Conservation (phyloP, 1,140 invertebrate species). For the Onthophagus taurus region DNA sequence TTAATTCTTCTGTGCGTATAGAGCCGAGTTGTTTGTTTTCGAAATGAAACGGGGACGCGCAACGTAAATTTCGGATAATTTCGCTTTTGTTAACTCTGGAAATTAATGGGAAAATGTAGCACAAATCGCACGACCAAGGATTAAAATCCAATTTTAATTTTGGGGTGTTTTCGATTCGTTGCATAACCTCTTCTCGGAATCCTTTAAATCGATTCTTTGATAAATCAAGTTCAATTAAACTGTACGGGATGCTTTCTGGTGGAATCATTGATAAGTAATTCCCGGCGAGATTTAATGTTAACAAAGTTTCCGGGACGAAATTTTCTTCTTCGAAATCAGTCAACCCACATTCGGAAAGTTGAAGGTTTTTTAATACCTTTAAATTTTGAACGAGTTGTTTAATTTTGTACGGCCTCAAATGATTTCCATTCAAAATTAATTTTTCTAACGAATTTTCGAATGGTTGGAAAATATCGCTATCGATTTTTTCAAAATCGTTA, state of each 20-base stretch:
- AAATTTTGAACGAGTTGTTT: conserved; percentile 44
- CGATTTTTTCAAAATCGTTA: conserved; percentile 58
- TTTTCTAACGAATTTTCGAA: conserved; percentile 47
- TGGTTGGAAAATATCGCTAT: conserved; percentile 47
- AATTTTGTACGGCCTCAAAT: conserved; percentile 35
- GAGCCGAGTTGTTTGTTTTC: conserved; percentile 41
- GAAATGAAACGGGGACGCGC: conserved; percentile 42
- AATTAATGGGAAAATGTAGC: conserved; percentile 48
- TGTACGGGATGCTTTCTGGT: conserved; percentile 44
- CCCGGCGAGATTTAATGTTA: conserved; percentile 46
- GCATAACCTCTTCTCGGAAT: conserved; percentile 46
- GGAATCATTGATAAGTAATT: conserved; percentile 49
- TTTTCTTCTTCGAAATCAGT: conserved; percentile 25
- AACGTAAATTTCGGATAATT: conserved; percentile 41
- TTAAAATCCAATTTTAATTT: conserved; percentile 50
- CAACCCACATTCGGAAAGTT: conserved; percentile 44
- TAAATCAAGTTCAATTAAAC: conserved; percentile 49
- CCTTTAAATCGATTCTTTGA: conserved; percentile 52
- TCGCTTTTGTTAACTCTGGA: conserved; percentile 43
- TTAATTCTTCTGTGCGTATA: conserved; percentile 41
- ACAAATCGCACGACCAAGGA: conserved; percentile 59
- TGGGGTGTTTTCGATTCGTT: conserved; percentile 42
- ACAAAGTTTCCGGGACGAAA: conserved; percentile 42
- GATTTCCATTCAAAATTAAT: conserved; percentile 60
- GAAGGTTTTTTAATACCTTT: conserved; percentile 47